Base-by-base conservation (phyloP, 2,888 invertebrate genomes). In the Griposia aprilina region DNA sequence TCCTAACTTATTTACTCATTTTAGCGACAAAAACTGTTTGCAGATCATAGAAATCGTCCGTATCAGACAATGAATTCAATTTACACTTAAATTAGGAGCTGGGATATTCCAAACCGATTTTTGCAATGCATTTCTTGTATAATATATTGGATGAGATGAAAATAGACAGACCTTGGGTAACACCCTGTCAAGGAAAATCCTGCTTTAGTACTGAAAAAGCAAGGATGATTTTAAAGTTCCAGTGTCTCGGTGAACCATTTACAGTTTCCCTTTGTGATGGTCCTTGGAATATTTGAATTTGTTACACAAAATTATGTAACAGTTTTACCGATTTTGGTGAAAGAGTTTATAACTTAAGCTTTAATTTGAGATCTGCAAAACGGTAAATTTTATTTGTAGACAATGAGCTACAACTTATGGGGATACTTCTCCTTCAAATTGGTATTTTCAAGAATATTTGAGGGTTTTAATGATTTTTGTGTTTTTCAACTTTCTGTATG, bases 251-350 rank as follows among this genome's bases (percentile, higher is more conserved):
- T 50, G 66, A 45, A 65, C 57, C 74, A 60, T 63, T 87, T 67
- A 78, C 65, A 78, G 74, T 65, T 82, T 78, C 69, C 72, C 41
- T 78, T 85, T 85, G 78, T 73, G 76, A 76, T 71, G 26, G 76
- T 79, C 72, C 76, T 78, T 82, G 76, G 74, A 73, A 82, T 76
- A 85, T 87, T 52, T 85, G 87, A 87, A 85, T 87, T 81, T 87
- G 87, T 81, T 87, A 81, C 62, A 87, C 15, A 23, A 62, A 76
- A 74, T 87, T 84, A 87, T 80, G 84, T 80, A 74, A 76, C 41
- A 6, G 67, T 73, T 73, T 50, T 45, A 71, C 36, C 59, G 73
- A 80, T 73, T 68, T 57, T 52, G 81, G 67, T 13, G 26, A 20
- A 30, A 45, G 59, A 41, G 69, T 30, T 74, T 74, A 20, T 74